These are phyloP conservation scores for Speoplatyrhinus poulsoni DNA, from an alignment of 2,113 vertebrate species.

Conservation along the genomic window DNA sequence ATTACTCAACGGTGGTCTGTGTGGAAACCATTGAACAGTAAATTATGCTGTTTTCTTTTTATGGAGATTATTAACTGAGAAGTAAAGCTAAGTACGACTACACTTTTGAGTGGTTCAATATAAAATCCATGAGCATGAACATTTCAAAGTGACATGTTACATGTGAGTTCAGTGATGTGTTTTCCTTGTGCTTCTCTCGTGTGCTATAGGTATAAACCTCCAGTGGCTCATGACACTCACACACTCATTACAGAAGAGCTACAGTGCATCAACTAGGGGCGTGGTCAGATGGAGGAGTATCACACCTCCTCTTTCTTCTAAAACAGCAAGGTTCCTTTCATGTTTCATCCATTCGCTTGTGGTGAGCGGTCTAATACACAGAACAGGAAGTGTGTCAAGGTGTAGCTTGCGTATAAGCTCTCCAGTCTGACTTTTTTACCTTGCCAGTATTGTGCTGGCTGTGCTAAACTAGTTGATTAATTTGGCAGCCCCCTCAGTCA, in stretches of 20 bases:
- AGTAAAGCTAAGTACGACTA: no score
- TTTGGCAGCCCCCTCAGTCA: background rate
- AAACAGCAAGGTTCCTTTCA: conserved; percentile 41
- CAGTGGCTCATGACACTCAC: conserved; percentile 51
- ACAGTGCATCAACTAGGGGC: background rate
- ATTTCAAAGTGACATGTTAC: background rate
- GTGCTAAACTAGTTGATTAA: background rate
- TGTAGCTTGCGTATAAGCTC: conserved; percentile 21
- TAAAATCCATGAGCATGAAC: background rate
- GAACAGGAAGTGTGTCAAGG: conserved; percentile 30
- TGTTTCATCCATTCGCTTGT: conserved; percentile 18
- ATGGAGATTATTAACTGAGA: no score
- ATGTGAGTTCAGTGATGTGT: conserved; percentile 43
- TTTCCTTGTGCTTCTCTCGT: conserved; percentile 50
- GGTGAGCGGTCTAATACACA: conserved; percentile 17
- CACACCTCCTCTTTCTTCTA: conserved; percentile 11
- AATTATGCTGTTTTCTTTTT: no score
- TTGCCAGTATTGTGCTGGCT: conserved; percentile 1
- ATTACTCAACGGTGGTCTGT: no score
- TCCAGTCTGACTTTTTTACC: conserved; percentile 27
- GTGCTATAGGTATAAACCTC: conserved; percentile 41
- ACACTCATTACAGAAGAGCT: conserved; percentile 49
- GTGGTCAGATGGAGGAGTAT: conserved; percentile 39
- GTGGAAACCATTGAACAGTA: no score
- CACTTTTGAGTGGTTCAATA: background rate